A percentile compares a stretch with the other conserved stretches of the same genome.
phyloP scores from a whole-genome alignment of 2,888 invertebrate genomes.

The Timandra comae region DNA sequence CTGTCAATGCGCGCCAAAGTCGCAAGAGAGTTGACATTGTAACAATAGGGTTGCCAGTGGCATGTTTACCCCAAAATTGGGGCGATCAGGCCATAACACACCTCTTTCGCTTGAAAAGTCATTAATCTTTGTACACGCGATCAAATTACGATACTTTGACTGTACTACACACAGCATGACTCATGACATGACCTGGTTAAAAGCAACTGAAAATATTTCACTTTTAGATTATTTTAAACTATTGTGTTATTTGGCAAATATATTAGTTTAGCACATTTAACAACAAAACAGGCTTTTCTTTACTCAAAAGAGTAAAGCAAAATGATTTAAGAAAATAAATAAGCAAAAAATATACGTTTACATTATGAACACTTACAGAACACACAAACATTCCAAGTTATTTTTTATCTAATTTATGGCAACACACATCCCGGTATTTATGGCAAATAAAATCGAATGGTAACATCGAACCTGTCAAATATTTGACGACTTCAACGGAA shows the following conservation, averaged over 20 bases:
- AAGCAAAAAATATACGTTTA: not conserved
- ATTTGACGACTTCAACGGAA: slow-evolving; percentile 45
- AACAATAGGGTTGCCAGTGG: slow-evolving; percentile 19
- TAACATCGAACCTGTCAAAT: slow-evolving; percentile 45
- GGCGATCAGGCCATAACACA: slow-evolving; percentile 24
- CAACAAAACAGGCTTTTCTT: too few species aligned
- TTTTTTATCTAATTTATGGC: slow-evolving; percentile 2
- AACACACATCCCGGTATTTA: slow-evolving; percentile 1
- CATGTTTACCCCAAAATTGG: slow-evolving; percentile 20
- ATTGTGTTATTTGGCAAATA: too few species aligned
- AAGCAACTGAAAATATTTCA: too few species aligned
- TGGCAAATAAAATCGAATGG: not conserved
- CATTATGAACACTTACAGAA: too few species aligned
- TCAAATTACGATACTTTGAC: slow-evolving; percentile 27
- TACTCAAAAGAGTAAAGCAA: too few species aligned
- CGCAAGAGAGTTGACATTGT: slow-evolving; percentile 13
- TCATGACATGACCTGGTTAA: slow-evolving; percentile 17
- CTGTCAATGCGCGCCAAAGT: slow-evolving; percentile 17
- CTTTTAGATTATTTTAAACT: too few species aligned
- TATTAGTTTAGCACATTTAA: too few species aligned
- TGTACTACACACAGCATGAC: slow-evolving; percentile 6
- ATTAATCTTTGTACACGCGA: slow-evolving; percentile 35
- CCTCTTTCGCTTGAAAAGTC: slow-evolving; percentile 28
- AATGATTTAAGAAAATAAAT: too few species aligned
- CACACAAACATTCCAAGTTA: too few species aligned